Evolutionary conservation across 35 echinoderm and acorn worm genomes (phyloP).

Genomic region (Apostichopus japonicus): DNA sequence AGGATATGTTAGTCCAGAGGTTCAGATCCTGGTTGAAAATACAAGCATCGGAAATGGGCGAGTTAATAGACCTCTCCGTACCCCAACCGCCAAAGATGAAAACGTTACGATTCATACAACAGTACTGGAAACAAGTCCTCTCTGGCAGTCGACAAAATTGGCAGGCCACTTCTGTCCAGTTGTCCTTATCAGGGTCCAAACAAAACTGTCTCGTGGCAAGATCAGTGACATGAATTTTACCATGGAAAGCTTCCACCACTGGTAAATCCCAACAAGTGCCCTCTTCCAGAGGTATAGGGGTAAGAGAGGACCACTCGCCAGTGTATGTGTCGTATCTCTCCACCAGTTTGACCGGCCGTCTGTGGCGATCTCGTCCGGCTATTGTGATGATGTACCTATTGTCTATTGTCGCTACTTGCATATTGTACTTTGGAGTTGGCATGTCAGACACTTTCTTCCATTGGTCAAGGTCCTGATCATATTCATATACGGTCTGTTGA

Average conservation of each 20-base stretch:
- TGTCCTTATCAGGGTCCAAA: slow-evolving; percentile 73
- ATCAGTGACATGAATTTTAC: slow-evolving; percentile 93
- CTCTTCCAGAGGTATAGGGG: slow-evolving; percentile 79
- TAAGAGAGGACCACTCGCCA: slow-evolving; percentile 79
- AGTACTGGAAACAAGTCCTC: slow-evolving; percentile 94
- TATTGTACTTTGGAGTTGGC: slow-evolving; percentile 85
- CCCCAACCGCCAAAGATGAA: slow-evolving; percentile 95
- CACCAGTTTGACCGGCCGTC: slow-evolving; percentile 73
- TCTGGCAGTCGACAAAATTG: slow-evolving; percentile 74
- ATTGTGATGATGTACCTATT: slow-evolving; percentile 93
- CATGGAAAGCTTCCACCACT: slow-evolving; percentile 86
- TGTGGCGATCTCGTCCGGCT: slow-evolving; percentile 77
- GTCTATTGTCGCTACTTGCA: slow-evolving; percentile 84
- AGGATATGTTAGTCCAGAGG: slow-evolving; percentile 94
- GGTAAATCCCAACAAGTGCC: slow-evolving; percentile 91
- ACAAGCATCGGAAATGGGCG: slow-evolving; percentile 87
- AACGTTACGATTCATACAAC: slow-evolving; percentile 86
- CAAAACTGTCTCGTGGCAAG: slow-evolving; percentile 81
- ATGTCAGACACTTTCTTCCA: slow-evolving; percentile 89
- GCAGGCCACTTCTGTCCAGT: slow-evolving; percentile 72
- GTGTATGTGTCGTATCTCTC: slow-evolving; percentile 97
- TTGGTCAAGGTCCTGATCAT: slow-evolving; percentile 81
- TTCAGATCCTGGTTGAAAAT: slow-evolving; percentile 88
- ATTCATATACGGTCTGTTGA: slow-evolving; percentile 88
- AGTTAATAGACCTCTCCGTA: slow-evolving; percentile 63